Conservation (phyloP, 2,888 invertebrate species). For the Eupithecia dodoneata region DNA sequence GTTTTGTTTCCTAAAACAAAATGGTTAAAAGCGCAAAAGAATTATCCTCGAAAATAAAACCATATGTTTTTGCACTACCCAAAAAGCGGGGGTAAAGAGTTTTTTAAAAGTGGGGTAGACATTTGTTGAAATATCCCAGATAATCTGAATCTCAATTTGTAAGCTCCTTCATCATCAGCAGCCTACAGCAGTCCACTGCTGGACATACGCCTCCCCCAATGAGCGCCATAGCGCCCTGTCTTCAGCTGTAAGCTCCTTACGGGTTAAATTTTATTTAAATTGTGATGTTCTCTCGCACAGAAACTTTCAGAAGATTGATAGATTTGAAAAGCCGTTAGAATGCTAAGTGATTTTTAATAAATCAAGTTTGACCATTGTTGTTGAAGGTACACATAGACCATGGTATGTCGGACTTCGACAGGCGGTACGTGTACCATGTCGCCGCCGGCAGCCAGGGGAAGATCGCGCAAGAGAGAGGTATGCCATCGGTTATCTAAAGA, state of each 20-base stretch:
- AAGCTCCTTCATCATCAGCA: too few relatives aligned
- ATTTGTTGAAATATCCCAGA: not conserved
- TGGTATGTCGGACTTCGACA: constrained; percentile 82
- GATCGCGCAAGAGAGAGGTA: constrained; percentile 80
- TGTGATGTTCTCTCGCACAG: too few relatives aligned
- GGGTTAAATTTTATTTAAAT: not conserved
- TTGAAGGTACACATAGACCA: constrained; percentile 67
- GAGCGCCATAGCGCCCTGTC: too few relatives aligned
- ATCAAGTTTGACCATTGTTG: not conserved
- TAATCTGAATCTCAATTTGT: too few relatives aligned
- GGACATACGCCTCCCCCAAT: too few relatives aligned
- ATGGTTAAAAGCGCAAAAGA: not conserved
- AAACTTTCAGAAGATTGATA: too few relatives aligned
- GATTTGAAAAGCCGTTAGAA: too few relatives aligned
- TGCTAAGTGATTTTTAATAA: not conserved
- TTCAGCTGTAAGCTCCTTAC: too few relatives aligned
- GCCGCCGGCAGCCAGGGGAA: constrained; percentile 81
- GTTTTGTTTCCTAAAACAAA: not conserved
- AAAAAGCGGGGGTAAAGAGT: too few relatives aligned
- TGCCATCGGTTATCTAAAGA: not conserved
- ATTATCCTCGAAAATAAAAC: not conserved
- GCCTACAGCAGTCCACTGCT: too few relatives aligned
- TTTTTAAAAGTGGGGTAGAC: not conserved
- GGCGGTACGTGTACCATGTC: constrained; percentile 85
- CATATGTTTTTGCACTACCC: not conserved